phyloP scores from a whole-genome alignment of 2,113 vertebrate species.

The Forbesichthys papilliferus region DNA sequence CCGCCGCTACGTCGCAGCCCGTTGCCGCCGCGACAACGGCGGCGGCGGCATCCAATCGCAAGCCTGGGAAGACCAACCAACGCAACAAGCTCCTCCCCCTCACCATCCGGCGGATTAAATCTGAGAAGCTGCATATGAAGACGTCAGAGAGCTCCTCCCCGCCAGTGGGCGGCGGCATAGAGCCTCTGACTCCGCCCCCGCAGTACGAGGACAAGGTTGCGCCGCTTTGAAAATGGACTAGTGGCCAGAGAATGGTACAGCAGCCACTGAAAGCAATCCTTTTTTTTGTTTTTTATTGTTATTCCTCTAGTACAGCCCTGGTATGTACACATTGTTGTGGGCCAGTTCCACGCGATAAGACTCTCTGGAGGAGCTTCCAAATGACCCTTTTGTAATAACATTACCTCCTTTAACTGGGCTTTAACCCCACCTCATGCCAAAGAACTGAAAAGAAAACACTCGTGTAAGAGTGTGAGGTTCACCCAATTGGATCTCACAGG shows the following conservation, averaged over 20 bases:
- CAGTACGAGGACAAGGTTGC: constrained; percentile 85
- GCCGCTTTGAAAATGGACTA: constrained; percentile 47
- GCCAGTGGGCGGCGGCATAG: constrained; percentile 73
- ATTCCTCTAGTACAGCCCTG: constrained; percentile 17
- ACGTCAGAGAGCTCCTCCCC: constrained; percentile 71
- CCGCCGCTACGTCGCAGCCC: constrained; percentile 13
- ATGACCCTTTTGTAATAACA: constrained; percentile 20
- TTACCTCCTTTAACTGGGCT: constrained; percentile 3
- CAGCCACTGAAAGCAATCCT: constrained; percentile 18
- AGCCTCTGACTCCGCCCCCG: constrained; percentile 91
- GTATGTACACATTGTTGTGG: constrained; percentile 4
- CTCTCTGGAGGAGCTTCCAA: background rate
- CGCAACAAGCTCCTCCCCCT: constrained; percentile 81
- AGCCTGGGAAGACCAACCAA: constrained; percentile 70
- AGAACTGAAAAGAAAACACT: constrained; percentile 4
- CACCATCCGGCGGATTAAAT: constrained; percentile 91
- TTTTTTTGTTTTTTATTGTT: background rate
- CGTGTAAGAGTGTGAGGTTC: background rate
- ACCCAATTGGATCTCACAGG: constrained; percentile 18
- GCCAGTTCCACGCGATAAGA: background rate
- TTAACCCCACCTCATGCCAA: constrained; percentile 10
- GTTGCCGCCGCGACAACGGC: background rate
- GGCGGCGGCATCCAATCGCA: constrained; percentile 34
- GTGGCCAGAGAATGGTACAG: constrained; percentile 15
- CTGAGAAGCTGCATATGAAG: constrained; percentile 88